Percentiles rank a stretch among this genome's conserved stretches.
These are phyloP conservation scores for Leptinotarsa tumamoca DNA, from an alignment of 2,888 invertebrate species.

Conservation along the genomic window DNA sequence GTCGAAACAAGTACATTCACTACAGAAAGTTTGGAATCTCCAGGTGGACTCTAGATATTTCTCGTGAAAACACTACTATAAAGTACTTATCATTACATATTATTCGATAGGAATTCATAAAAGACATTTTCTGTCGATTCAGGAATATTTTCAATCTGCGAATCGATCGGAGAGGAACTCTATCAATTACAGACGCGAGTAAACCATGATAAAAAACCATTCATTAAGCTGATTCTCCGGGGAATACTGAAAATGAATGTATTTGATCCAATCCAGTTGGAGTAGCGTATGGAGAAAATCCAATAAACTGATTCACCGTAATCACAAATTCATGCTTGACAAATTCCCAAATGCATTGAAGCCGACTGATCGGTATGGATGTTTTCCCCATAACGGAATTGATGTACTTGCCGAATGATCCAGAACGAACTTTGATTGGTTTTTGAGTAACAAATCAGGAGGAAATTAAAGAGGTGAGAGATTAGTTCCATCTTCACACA, in stretches of 20 bases:
- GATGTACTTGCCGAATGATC: neutral
- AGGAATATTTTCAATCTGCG: too few relatives aligned
- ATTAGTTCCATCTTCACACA: too few relatives aligned
- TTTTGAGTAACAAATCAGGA: neutral
- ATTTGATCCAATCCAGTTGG: neutral
- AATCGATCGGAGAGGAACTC: too few relatives aligned
- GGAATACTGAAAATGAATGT: neutral
- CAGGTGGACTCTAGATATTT: too few relatives aligned
- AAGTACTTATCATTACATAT: too few relatives aligned
- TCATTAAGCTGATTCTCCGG: neutral
- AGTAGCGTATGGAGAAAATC: neutral
- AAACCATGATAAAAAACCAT: neutral
- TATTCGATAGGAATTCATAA: too few relatives aligned
- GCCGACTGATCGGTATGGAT: neutral
- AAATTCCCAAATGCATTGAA: conserved; percentile 1
- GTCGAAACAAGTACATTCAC: too few relatives aligned
- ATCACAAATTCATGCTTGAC: conserved; percentile 14
- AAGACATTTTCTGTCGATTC: too few relatives aligned
- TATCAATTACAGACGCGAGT: too few relatives aligned
- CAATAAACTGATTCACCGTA: neutral
- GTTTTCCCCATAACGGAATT: neutral
- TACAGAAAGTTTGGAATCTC: too few relatives aligned
- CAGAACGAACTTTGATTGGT: conserved; percentile 5
- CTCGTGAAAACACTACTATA: too few relatives aligned
- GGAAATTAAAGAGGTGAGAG: neutral